phyloP scores from a whole-genome alignment of 1,140 invertebrate species.

The Trachymyrmex cornetzi region DNA sequence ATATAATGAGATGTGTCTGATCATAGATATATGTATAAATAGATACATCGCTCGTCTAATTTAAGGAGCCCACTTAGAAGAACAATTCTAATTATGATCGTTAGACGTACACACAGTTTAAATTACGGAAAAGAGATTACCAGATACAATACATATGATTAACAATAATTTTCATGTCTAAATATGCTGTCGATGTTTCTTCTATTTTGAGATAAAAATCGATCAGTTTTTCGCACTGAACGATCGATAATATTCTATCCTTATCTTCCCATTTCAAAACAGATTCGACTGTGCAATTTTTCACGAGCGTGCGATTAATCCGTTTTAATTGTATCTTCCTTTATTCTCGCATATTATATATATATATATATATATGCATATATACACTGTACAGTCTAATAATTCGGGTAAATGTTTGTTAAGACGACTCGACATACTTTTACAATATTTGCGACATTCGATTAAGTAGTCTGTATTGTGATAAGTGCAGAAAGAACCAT shows the following conservation, averaged over 20 bases:
- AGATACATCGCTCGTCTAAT: not conserved
- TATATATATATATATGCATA: not conserved
- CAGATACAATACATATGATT: not conserved
- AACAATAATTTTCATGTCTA: slow-evolving; percentile 16
- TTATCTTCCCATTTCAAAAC: not conserved
- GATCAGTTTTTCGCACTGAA: not conserved
- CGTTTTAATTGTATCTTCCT: slow-evolving; percentile 3
- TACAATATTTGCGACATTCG: slow-evolving; percentile 25
- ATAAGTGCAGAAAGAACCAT: slow-evolving; percentile 13
- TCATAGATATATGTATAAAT: not conserved
- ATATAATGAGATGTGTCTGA: not conserved
- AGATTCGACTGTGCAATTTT: slow-evolving; percentile 13
- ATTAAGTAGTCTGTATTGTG: slow-evolving; percentile 40
- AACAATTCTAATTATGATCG: slow-evolving; percentile 11
- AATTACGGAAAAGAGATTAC: not conserved
- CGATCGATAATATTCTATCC: slow-evolving; percentile 1
- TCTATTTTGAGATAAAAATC: not conserved
- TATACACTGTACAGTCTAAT: slow-evolving; percentile 11
- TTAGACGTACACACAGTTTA: not conserved
- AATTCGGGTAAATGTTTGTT: slow-evolving; percentile 37
- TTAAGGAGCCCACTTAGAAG: not conserved
- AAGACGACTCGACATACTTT: slow-evolving; percentile 24
- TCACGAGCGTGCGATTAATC: not conserved
- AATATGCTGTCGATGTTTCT: slow-evolving; percentile 4
- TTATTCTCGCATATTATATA: not conserved